phyloP scores from a whole-genome alignment of 2,888 invertebrate genomes.

The Margaritifera margaritifera region DNA sequence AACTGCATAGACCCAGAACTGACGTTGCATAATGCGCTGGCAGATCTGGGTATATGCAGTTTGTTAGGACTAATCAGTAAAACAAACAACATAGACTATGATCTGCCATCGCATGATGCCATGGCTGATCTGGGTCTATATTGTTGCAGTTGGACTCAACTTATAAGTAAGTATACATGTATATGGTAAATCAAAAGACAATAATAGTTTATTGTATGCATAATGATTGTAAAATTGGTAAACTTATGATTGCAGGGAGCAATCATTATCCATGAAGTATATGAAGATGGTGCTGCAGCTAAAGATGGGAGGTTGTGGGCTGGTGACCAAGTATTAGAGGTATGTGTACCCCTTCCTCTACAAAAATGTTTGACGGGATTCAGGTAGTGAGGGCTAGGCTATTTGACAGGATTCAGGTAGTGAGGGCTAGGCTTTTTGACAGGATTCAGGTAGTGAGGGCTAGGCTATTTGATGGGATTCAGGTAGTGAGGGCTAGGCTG shows the following conservation, averaged over 20 bases:
- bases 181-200: background rate
- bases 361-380: background rate
- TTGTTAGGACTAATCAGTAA: too few species aligned
- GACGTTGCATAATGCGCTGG: too few species aligned
- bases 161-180: too few species aligned
- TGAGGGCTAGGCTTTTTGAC: background rate
- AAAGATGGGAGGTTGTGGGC: slow-evolving; percentile 91
- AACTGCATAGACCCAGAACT: too few species aligned
- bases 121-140: too few species aligned
- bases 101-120: too few species aligned
- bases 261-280: slow-evolving; percentile 93
- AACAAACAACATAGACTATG: too few species aligned
- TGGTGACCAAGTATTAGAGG: slow-evolving; percentile 93
- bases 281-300: slow-evolving; percentile 90
- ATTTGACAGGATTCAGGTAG: background rate
- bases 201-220: background rate
- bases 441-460: background rate
- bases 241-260: slow-evolving; percentile 80
- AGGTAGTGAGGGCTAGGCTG: background rate
- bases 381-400: background rate
- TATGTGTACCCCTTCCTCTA: slow-evolving; percentile 34
- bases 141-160: too few species aligned
- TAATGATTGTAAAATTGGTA: background rate
- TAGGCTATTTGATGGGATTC: background rate
- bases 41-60: too few species aligned